These are phyloP conservation scores for Centropus unirufus DNA, from an alignment of 2,113 vertebrate genomes.

Conservation along the genomic window DNA sequence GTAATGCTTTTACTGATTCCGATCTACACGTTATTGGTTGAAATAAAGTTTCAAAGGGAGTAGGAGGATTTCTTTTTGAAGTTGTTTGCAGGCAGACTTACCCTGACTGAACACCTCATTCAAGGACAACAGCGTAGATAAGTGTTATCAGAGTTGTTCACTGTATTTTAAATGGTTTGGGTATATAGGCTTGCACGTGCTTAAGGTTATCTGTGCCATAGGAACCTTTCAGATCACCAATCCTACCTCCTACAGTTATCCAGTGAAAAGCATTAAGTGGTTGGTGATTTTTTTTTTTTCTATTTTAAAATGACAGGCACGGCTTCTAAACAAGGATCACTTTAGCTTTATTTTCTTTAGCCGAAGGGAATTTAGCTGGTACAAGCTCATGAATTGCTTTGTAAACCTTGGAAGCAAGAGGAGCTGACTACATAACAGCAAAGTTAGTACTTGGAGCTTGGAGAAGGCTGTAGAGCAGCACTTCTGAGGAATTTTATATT, in stretches of 20 bases:
- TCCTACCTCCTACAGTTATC: background rate
- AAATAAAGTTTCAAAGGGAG: background rate
- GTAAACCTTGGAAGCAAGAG: background rate
- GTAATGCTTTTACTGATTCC: background rate
- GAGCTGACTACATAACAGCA: background rate
- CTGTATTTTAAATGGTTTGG: background rate
- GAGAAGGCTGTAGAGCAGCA: background rate
- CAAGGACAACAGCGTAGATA: background rate
- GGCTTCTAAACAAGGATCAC: background rate
- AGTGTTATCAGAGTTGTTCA: background rate
- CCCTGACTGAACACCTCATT: background rate
- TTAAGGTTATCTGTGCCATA: background rate
- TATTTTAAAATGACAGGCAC: background rate
- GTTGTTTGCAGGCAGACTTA: background rate
- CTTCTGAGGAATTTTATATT: background rate
- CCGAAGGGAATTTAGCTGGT: background rate
- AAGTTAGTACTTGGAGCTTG: background rate
- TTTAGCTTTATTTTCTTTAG: background rate
- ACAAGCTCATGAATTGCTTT: background rate
- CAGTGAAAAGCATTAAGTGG: background rate
- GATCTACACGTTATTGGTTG: background rate
- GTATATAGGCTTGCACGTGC: background rate
- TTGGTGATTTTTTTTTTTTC: background rate
- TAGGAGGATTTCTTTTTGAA: background rate
- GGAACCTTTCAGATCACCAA: accelerated